Evolutionary conservation across 2,888 invertebrate genomes (phyloP), one percentile per base, ranked within the genome.

Genomic region (Halocaridina rubra): DNA sequence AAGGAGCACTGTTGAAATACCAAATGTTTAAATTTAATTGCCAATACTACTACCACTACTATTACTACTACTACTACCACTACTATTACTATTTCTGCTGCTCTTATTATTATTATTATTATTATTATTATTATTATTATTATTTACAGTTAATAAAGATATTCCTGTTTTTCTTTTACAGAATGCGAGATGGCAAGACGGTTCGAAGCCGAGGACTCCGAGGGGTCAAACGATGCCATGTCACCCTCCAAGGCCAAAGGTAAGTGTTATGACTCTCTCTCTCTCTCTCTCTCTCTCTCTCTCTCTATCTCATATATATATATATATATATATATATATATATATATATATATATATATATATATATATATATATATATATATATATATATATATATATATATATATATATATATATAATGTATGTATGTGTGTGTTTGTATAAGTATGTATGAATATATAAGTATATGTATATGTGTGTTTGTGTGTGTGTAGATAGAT

Each of bases 191-290:
- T 81, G 76, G 76, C 69, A 16, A 39, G 81, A 16, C 76, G 81
- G n/a, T 33, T 67, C 29, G 82, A 82, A 13, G 67, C 76, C n/a
- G 82, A 82, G 39, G 82, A 82, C 71, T 82, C 82, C 1, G 82
- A 82, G 77, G 82, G 76, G 4, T 82, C 82, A 24, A 82, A 82
- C 77, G 82, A 82, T 27, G 82, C 82, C 27, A 69, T 82, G 29
- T 82, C 82, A 46, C 82, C 82, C 69, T 69, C 77, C 71, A 82
- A 82, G 30, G 67, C 53, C 27, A 82, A 82, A 64, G 81, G 82
- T 82, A 46, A 33, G 46, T 10, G 2, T 1, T 46, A 13, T 46
- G 46, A 46, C 46, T 46, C 46, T 46, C 46, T 46, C 46, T 46
- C 46, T 46, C 46, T 46, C 46, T 46, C 46, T 46, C 46, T 46